Evolutionary conservation across 2,797 vertebrate species (phyloP), one percentile per base, ranked within the genome.

Genomic region (Bradypus variegatus): DNA sequence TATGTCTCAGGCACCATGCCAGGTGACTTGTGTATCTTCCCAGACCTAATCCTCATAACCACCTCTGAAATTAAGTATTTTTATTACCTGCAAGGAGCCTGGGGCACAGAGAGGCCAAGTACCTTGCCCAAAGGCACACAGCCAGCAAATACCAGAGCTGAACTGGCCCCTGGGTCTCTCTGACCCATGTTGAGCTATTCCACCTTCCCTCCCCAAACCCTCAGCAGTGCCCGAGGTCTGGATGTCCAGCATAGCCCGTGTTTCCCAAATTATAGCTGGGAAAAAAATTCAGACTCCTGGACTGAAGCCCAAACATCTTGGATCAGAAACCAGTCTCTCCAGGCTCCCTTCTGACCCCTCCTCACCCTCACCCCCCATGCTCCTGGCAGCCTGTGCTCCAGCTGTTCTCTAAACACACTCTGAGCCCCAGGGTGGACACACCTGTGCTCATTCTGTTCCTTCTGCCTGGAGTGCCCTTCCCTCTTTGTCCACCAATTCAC

Each of bases 381-480:
- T 58, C 55, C 55, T 58, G 55, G n/a, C 13, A 70, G 53, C n/a
- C 67, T 80, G 48, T 8, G 58, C 75, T 18, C 25, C 45, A 50
- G 13, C 45, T 62, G 14, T 53, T 58, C 73, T 48, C 69, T 7
- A 10, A 65, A 45, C 53, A 16, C 2, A 6, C 33, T 2, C 0
- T 1, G 14, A 55, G 29, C 58, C 23, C 62, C 27, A 45, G 3
- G 62, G 33, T 10, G 36, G 50, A 82, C 9, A 0, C 0, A 6
- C 11, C 27, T 33, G 19, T 8, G 48, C 65, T 18, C 1, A 2
- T 5, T 21, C 48, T 10, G 7, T 41, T 38, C 33, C 69, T 82
- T n/a, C 85, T 67, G 38, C 31, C 85, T 9, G 80, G 6, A 9
- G 33, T 2, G 48, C 25, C 73, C 41, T 21, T 23, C 78, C n/a